phyloP scores from a whole-genome alignment of 2,797 vertebrate species.

The Pitangus sulphuratus region DNA sequence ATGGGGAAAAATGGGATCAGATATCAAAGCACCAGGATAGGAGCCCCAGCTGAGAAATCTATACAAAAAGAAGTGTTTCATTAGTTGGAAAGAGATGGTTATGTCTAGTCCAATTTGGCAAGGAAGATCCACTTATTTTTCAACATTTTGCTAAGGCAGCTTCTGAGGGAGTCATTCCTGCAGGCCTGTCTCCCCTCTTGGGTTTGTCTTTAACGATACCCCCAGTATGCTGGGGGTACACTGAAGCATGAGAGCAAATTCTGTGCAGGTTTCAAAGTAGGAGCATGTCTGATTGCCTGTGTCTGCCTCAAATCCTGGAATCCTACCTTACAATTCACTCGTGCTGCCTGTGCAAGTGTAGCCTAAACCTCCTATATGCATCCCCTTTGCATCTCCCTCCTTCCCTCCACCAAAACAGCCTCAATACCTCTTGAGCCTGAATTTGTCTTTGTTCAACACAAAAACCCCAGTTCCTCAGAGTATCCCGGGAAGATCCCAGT shows the following conservation, averaged over 20 bases:
- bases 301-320: not conserved
- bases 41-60: not conserved
- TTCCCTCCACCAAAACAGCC: not conserved
- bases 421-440: not conserved
- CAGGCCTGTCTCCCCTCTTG: not conserved
- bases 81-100: constrained; percentile 26
- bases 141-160: not conserved
- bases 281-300: not conserved
- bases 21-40: not conserved
- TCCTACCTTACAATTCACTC: not conserved
- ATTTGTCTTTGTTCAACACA: not conserved
- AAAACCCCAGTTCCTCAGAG: not conserved
- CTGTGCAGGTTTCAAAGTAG: not conserved
- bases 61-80: not conserved
- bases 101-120: constrained; percentile 4
- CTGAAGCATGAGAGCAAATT: not conserved
- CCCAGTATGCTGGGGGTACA: not conserved
- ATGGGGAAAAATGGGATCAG: not conserved
- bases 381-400: not conserved
- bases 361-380: not conserved
- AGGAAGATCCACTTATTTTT: not conserved
- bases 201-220: not conserved
- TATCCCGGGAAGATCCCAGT: not conserved
- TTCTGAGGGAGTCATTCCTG: not conserved
- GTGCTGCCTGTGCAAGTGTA: not conserved